phyloP scores from a whole-genome alignment of 2,113 vertebrate species.

The Festucalex cinctus region DNA sequence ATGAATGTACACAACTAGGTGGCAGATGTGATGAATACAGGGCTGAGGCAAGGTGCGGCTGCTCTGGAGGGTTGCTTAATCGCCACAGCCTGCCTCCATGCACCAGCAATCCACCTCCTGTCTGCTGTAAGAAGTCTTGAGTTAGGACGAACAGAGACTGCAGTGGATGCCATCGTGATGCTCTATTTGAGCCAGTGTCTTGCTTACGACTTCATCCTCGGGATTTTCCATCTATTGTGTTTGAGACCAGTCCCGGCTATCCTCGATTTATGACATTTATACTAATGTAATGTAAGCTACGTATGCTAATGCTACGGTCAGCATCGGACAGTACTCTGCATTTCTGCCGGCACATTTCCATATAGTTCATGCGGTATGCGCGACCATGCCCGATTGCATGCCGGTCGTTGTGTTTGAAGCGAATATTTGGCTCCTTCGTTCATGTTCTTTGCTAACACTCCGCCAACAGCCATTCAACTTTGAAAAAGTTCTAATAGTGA shows the following conservation, averaged over 20 bases:
- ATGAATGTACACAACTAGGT: slow-evolving; percentile 41
- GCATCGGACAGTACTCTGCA: too few species aligned
- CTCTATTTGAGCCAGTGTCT: neutral
- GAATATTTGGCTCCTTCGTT: too few species aligned
- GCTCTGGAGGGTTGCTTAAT: slow-evolving; percentile 29
- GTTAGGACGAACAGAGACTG: slow-evolving; percentile 9
- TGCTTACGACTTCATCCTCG: neutral
- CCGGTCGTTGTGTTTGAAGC: too few species aligned
- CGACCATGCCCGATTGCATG: too few species aligned
- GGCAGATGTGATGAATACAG: slow-evolving; percentile 38
- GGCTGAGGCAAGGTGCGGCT: slow-evolving; percentile 24
- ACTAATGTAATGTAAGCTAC: neutral
- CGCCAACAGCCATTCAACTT: too few species aligned
- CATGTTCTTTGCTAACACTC: too few species aligned
- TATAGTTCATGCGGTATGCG: too few species aligned
- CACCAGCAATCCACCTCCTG: slow-evolving; percentile 32
- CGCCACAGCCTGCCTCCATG: slow-evolving; percentile 25
- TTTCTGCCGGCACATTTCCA: too few species aligned
- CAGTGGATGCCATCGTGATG: neutral
- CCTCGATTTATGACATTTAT: neutral
- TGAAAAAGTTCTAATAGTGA: too few species aligned
- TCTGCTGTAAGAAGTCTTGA: slow-evolving; percentile 33
- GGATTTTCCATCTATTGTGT: neutral
- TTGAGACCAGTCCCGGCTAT: neutral
- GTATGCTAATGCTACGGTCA: too few species aligned